Percentiles rank a stretch among this genome's conserved stretches.
These are phyloP conservation scores for Thunnus maccoyii DNA, from an alignment of 2,113 vertebrate species.

Conservation along the genomic window DNA sequence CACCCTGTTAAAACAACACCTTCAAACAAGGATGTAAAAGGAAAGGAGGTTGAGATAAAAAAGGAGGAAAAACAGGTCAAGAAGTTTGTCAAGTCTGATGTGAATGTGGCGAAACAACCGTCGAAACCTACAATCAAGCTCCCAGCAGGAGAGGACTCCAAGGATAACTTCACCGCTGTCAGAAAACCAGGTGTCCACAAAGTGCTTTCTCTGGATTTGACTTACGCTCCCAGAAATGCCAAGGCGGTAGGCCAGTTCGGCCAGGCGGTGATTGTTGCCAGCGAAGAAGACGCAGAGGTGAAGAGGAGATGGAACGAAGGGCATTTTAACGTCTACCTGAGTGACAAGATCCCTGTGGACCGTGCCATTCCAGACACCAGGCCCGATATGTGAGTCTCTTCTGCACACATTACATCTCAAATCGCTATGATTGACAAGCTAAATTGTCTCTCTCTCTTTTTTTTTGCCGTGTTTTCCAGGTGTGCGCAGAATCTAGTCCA, in stretches of 20 bases:
- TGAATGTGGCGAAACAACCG: not conserved
- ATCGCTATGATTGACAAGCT: not conserved
- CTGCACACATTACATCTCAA: not conserved
- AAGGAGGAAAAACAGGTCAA: not conserved
- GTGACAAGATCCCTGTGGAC: slow-evolving; percentile 94
- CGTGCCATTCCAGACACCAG: slow-evolving; percentile 93
- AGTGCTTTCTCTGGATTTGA: slow-evolving; percentile 88
- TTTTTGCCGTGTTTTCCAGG: slow-evolving; percentile 75
- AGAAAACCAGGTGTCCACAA: slow-evolving; percentile 79
- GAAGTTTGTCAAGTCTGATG: slow-evolving; percentile 3
- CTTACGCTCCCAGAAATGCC: slow-evolving; percentile 86
- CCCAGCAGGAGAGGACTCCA: not conserved
- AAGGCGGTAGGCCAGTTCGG: slow-evolving; percentile 93
- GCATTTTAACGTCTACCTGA: slow-evolving; percentile 96
- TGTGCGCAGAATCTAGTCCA: slow-evolving; percentile 89
- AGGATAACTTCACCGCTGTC: slow-evolving; percentile 25
- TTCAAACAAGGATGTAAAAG: slow-evolving; percentile 16
- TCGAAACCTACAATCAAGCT: slow-evolving; percentile 6
- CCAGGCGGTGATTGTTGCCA: slow-evolving; percentile 82
- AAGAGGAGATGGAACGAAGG: slow-evolving; percentile 93
- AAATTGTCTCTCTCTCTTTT: not conserved
- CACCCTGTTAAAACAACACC: slow-evolving; percentile 23
- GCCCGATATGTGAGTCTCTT: slow-evolving; percentile 89
- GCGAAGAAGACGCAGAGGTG: slow-evolving; percentile 85
- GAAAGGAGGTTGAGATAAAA: not conserved